Base-by-base conservation (phyloP, 2,797 vertebrate genomes). In the Eidolon dupreanum region DNA sequence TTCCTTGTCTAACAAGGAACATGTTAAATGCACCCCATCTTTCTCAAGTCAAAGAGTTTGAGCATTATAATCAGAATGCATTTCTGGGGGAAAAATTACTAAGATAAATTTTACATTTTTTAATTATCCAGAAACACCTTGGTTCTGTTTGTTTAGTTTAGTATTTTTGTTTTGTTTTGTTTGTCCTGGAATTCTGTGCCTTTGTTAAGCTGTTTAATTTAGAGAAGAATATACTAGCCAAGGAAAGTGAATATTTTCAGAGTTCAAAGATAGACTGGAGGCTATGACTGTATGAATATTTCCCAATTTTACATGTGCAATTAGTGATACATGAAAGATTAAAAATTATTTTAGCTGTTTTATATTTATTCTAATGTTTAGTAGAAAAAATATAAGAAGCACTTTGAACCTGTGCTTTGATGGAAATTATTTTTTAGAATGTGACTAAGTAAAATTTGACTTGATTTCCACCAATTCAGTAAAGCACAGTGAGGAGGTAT, bases 31-130 rank as follows among this genome's bases (percentile, higher is more conserved):
- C 51, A 41, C 28, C 8, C 84, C 33, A 63, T 41, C 28, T 93
- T 85, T 57, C 38, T 70, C 46, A 87, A 73, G 2, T 65, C 66
- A 49, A 24, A 8, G 31, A 55, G 16, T 66, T 82, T 78, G 31
- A 88, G 24, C 10, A 41, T 43, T 68, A 22, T 43, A 93, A 71
- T 83, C 43, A 92, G 33, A 81, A 87, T 65, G 22, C 12, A 38
- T 75, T 66, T 95, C 61, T 33, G 3, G 12, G 19, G 0, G 0
- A 3, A 16, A 17, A 3, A 61, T 38, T 53, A 7, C 24, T 77
- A 41, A 95, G 78, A 49, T 68, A 77, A 90, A 66, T 51, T 77
- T 9, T 82, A 8, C 24, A 77, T 79, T 89, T 86, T 93, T 91
- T 7, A 73, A 77, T 55, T 93, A 74, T 36, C 43, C 31, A 82